Evolutionary conservation across 2,888 invertebrate genomes (phyloP), one percentile per base, ranked within the genome.

Genomic region (Vesta saturnalis): DNA sequence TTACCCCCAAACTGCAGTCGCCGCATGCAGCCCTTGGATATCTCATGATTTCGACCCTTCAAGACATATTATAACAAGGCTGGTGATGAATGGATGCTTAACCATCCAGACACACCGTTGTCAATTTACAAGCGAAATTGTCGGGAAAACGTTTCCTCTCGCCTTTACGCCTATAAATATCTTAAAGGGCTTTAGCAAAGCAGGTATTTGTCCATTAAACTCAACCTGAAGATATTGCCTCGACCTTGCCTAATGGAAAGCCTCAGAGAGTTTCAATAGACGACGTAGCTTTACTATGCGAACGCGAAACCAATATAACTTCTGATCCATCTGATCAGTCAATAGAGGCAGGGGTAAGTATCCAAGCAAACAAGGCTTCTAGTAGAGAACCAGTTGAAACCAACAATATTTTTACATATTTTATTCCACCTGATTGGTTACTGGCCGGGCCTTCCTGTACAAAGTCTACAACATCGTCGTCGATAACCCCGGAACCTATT

Each of bases 1-100:
- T 69, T 66, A 23, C 66, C 69, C 14, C 59, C 62, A 21, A 57
- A 69, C 57, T 67, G 69, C 47, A 69, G 69, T 47, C 59, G 62
- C 55, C 60, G 59, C 16, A 58, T 69, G 18, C 69, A 67, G 47
- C 70, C 67, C 3, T 46, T 70, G 23, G 67, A 70, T 19, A 47
- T 67, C 18, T 67, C 62, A 22, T 58, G 60, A 8, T 66, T 62
- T 46, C 59, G 58, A 6, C 70, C 70, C 1, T 67, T 59, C 19
- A 60, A 67, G 60, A 49, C 67, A 39, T 22, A 46, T 30, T 67
- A 62, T 22, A 66, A 52, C 43, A 1, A 35, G 18, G 52, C 69
- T 23, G 21, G n/a, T 55, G 55, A 55, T 22, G 21, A 55, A 55
- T 55, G 21, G 19, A 52, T 52, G 15, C 10, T 52, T 16, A 19